Percentiles rank a stretch among this genome's conserved stretches.
Evolutionary conservation across 2,888 invertebrate species (phyloP).

Genomic region (Lagria hirta): DNA sequence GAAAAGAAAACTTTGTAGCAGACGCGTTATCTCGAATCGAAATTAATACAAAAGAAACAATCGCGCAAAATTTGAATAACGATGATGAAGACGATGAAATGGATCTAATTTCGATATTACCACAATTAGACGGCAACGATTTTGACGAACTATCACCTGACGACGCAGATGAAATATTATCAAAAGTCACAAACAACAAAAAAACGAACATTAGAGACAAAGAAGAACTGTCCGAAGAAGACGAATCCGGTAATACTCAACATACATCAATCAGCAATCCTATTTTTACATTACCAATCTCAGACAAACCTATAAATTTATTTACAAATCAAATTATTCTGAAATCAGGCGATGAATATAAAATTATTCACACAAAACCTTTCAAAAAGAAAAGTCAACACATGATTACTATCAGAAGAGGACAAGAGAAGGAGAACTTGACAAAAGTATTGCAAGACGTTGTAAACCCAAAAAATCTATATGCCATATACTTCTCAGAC

Average conservation of each 20-base stretch:
- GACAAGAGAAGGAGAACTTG: background rate
- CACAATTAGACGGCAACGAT: background rate
- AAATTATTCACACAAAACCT: background rate
- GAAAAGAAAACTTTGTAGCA: no score
- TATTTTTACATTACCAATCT: background rate
- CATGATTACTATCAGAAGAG: background rate
- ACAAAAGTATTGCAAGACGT: background rate
- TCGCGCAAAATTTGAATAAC: no score
- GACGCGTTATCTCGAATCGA: no score
- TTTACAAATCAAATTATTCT: background rate
- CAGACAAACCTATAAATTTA: background rate
- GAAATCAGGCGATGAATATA: background rate
- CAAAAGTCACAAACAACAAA: no score
- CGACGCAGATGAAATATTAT: background rate
- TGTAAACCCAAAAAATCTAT: conserved; percentile 10
- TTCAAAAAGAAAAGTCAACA: background rate
- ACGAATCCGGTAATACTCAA: background rate
- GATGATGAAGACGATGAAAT: background rate
- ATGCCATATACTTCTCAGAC: conserved; percentile 16
- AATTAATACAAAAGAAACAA: background rate
- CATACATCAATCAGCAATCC: background rate
- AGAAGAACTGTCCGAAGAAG: background rate
- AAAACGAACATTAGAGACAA: no score
- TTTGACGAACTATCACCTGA: background rate
- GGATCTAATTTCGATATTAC: background rate